Conservation (phyloP, 1,140 invertebrate genomes). For the Stenopsyche tienmushanensis region DNA sequence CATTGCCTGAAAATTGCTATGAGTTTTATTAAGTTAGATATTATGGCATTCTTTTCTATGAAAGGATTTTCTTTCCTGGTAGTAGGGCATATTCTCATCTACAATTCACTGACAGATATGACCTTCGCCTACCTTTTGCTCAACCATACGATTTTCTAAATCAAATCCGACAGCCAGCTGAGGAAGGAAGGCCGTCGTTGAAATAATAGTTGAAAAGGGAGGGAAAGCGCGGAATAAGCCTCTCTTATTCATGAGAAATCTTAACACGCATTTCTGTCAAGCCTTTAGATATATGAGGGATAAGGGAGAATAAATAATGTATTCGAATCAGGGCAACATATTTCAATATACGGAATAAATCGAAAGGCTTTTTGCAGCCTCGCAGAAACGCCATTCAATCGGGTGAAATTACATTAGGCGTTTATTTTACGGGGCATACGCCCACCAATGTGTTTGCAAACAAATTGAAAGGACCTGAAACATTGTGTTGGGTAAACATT, state of each 20-base stretch:
- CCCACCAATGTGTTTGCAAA: no score
- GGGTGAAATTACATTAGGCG: not conserved
- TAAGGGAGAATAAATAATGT: constrained; percentile 23
- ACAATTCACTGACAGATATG: constrained; percentile 20
- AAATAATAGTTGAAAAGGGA: constrained; percentile 29
- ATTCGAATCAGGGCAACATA: constrained; percentile 25
- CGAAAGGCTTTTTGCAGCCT: not conserved
- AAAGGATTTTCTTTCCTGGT: no score
- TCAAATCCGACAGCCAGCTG: constrained; percentile 25
- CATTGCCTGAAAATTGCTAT: no score
- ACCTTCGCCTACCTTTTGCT: constrained; percentile 22
- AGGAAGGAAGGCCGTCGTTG: constrained; percentile 11
- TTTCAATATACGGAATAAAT: constrained; percentile 24
- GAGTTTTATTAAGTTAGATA: no score
- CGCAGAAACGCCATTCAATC: not conserved
- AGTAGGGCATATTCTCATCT: no score
- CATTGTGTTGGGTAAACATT: not conserved
- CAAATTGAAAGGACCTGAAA: no score
- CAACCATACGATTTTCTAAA: constrained; percentile 24
- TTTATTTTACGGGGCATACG: no score
- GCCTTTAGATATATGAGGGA: constrained; percentile 19
- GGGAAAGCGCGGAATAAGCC: constrained; percentile 23
- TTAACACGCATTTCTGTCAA: constrained; percentile 29
- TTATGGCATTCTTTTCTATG: no score
- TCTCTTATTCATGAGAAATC: constrained; percentile 29